phyloP scores from a whole-genome alignment of 2,113 vertebrate species.

The Leucosticte australis region DNA sequence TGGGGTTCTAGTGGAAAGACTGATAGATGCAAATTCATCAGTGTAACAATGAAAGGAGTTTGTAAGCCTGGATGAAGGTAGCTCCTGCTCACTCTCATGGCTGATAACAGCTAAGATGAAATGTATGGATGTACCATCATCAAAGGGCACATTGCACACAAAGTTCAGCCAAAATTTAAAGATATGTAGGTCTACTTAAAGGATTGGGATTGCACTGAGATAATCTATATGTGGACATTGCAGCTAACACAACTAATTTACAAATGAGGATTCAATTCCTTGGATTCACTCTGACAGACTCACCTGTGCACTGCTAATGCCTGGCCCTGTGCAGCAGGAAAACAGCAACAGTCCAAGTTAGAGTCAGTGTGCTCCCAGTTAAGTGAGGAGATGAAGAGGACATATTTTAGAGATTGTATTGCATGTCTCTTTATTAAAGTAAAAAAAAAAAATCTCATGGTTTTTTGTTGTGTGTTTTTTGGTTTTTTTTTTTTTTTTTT shows the following conservation, averaged over 20 bases:
- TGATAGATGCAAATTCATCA: background rate
- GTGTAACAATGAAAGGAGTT: background rate
- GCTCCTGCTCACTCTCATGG: background rate
- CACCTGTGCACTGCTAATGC: rapidly evolving
- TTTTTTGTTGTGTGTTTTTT: background rate
- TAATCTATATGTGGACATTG: background rate
- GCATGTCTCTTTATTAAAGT: background rate
- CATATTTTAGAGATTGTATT: background rate
- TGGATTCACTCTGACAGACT: background rate
- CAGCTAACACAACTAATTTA: background rate
- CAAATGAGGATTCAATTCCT: background rate
- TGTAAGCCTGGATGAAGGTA: background rate
- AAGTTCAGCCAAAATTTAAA: background rate
- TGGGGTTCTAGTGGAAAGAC: background rate
- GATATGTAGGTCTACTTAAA: background rate
- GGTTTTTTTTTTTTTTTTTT: no score
- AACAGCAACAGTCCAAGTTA: background rate
- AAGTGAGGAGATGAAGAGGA: background rate
- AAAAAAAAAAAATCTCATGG: background rate
- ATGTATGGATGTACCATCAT: background rate
- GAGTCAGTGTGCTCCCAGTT: background rate
- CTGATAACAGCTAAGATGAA: background rate
- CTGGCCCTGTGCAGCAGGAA: background rate
- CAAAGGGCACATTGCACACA: background rate
- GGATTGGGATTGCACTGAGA: background rate